Evolutionary conservation across 2,888 invertebrate genomes (phyloP), one percentile per base, ranked within the genome.

Genomic region (Sabatieria punctata): DNA sequence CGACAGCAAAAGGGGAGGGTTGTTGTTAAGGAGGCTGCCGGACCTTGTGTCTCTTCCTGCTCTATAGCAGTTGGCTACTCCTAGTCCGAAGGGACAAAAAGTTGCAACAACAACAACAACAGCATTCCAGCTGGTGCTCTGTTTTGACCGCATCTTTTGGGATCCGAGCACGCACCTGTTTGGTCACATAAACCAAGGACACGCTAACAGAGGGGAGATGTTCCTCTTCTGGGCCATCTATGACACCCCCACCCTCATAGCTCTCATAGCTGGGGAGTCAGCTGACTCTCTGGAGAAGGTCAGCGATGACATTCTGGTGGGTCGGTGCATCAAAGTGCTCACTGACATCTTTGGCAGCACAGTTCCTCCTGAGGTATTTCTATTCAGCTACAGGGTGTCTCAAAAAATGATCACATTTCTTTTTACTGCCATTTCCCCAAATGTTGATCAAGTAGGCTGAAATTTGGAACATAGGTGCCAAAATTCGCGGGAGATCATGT

Each of bases 171-270:
- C 82, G 33, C 88, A 93, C 72, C 76, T 93, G 46, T 95, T 95
- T 69, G 95, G 93, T 8, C 91, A 93, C 69, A 91, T 95, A 46
- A 89, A 89, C 38, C 42, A 49, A 38, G n/a, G n/a, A n/a, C n/a
- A n/a, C n/a, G n/a, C n/a, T n/a, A n/a, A 65, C 47, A 60, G 71
- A 1, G 71, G 95, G 35, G 95, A 97, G 70, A 75, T 95, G 55
- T 97, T 95, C 72, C 75, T 95, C 35, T 97, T 95, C 72, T 93
- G 91, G 91, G 91, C 88, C 70, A 75, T 93, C 50, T 86, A 85
- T 66, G 82, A 82, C 60, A 85, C 88, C 25, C 91, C 95, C 1
- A 89, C 93, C 0, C 73, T 97, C 39, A 71, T 93, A 52, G 91
- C 91, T 0, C 72, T 95, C 55, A 88, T 95, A 11, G 91, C 93